Conservation (phyloP, 2,888 invertebrate genomes). For the Auanema sp. region DNA sequence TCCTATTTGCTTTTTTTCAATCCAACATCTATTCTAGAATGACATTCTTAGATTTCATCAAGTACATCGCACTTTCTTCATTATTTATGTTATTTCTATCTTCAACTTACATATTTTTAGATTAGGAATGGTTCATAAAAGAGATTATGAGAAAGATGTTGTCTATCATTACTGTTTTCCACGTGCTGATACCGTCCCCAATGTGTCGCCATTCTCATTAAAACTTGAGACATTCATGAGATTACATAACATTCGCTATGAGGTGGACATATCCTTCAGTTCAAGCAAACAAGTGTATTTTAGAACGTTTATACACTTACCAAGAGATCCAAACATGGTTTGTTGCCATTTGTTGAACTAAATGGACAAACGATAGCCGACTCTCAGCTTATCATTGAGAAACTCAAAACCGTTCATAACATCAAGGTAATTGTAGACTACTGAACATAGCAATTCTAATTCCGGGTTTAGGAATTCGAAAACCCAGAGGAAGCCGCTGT, state of each 20-base stretch:
- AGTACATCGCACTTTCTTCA: too few species aligned
- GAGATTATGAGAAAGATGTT: constrained; percentile 6
- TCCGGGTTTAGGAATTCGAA: too few species aligned
- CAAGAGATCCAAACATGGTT: constrained; percentile 12
- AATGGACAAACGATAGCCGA: constrained; percentile 14
- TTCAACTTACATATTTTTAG: too few species aligned
- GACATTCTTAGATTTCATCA: too few species aligned
- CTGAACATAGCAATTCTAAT: not conserved
- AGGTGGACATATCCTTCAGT: not conserved
- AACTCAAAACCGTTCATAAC: constrained; percentile 11
- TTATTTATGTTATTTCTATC: too few species aligned
- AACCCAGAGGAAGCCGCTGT: constrained; percentile 6
- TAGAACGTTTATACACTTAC: constrained; percentile 6
- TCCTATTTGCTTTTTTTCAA: too few species aligned
- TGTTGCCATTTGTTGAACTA: constrained; percentile 12
- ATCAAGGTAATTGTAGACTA: constrained; percentile 1
- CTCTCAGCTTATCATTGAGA: constrained; percentile 15
- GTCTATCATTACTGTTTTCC: constrained; percentile 12
- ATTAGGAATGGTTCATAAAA: not conserved
- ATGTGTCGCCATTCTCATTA: constrained; percentile 4
- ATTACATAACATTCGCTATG: constrained; percentile 6
- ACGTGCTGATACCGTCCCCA: not conserved
- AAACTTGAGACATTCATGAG: constrained; percentile 7
- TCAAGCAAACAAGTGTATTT: not conserved
- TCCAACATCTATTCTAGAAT: too few species aligned